phyloP scores from a whole-genome alignment of 2,797 vertebrate species.

The Tachyglossus aculeatus region DNA sequence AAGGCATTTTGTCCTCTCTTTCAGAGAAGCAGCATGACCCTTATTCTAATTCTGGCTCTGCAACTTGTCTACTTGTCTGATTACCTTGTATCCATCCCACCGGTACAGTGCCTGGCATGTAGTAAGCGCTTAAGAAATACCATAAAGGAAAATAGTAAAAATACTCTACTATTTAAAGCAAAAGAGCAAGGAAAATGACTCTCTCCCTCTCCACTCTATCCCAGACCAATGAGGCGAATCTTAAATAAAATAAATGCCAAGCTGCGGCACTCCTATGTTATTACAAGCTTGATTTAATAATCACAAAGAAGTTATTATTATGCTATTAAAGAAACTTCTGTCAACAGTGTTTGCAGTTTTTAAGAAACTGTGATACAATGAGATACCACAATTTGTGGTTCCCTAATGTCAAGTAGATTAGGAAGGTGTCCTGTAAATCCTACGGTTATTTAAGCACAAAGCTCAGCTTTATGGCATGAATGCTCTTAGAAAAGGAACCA shows the following conservation, averaged over 20 bases:
- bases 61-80: too few relatives aligned
- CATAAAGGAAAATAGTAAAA: not conserved
- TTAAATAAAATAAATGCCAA: conserved; percentile 19
- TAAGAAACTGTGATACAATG: conserved; percentile 46
- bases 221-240: conserved; percentile 20
- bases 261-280: conserved; percentile 27
- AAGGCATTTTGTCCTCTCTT: too few relatives aligned
- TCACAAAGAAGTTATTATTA: conserved; percentile 56
- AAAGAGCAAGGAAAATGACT: conserved; percentile 9
- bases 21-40: too few relatives aligned
- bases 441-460: conserved; percentile 46
- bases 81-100: too few relatives aligned
- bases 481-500: conserved; percentile 61
- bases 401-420: conserved; percentile 54
- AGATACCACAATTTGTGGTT: conserved; percentile 58
- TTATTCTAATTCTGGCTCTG: too few relatives aligned
- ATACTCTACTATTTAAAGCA: not conserved
- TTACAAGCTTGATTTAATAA: conserved; percentile 48
- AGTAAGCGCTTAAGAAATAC: too few relatives aligned
- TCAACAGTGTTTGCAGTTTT: conserved; percentile 37
- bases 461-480: conserved; percentile 48
- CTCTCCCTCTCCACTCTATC: not conserved
- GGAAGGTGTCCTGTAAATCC: conserved; percentile 53
- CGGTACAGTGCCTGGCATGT: too few relatives aligned
- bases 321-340: conserved; percentile 39